Base-by-base conservation (phyloP, 2,797 vertebrate genomes). In the Pteropus rufus region DNA sequence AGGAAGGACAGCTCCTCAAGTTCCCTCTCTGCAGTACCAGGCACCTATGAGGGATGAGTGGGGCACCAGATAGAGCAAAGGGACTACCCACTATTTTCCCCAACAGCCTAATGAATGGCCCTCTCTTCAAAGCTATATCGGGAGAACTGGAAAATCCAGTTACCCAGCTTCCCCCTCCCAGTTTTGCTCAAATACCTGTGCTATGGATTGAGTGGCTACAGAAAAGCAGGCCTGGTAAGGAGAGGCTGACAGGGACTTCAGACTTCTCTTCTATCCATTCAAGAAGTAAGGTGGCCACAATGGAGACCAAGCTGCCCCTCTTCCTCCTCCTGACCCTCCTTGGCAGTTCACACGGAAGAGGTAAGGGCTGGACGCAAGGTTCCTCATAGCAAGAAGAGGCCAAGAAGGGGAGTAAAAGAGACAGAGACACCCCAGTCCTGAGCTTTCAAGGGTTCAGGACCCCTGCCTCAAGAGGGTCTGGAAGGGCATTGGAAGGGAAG, bases 121-220 rank as follows among this genome's bases (percentile, higher is more conserved):
- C 95, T 94, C 73, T 89, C 44, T 23, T 96, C 36, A 29, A 34
- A 95, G 36, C 24, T 56, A 10, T 23, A 39, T 3, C 29, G 41
- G 64, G 52, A 89, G 79, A 96, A 96, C 96, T 41, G 64, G 97
- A 93, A 97, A 93, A 69, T 92, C 97, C 82, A 73, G 95, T 89
- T 87, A 26, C 44, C 23, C n/a, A 18, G 15, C 39, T 12, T 39
- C 19, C 64, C 64, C 31, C 80, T 36, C 41, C n/a, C 7, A 11
- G 26, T 14, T 7, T 56, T 4, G 23, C 70, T 72, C 88, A 14
- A 8, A 39, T n/a, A 21, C 65, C 16, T 19, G 31, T n/a, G 34
- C 76, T 62, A 23, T 85, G 75, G 80, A 41, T 18, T 11, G 18
- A n/a, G 46, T 46, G 0, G 72, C 34, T 19, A 12, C 23, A 34